These are phyloP conservation scores for Agonopterix arenella DNA, from an alignment of 2,888 invertebrate species.

Conservation along the genomic window DNA sequence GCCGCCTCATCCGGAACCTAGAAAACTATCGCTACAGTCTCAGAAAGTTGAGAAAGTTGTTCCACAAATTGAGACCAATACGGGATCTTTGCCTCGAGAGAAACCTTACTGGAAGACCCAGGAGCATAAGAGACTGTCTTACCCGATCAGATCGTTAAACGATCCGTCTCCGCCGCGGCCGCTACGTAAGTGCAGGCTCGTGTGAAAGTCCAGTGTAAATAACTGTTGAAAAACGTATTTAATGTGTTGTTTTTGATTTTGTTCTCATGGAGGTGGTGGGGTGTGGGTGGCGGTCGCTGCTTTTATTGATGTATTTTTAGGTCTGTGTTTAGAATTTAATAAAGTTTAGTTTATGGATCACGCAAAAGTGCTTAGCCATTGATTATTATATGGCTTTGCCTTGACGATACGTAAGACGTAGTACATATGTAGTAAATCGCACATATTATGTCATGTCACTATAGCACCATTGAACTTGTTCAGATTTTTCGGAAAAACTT, in stretches of 20 bases:
- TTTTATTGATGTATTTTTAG: not conserved
- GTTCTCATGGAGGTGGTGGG: slow-evolving; percentile 17
- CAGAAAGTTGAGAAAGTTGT: no score
- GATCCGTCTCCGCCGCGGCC: slow-evolving; percentile 46
- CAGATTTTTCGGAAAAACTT: no score
- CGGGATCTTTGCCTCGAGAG: slow-evolving; percentile 51
- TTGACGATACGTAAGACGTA: no score
- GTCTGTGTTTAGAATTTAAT: no score
- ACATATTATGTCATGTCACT: no score
- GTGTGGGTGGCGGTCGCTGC: not conserved
- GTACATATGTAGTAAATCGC: no score
- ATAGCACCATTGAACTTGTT: no score
- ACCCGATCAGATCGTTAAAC: slow-evolving; percentile 61
- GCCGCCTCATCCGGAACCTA: slow-evolving; percentile 19
- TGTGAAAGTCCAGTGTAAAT: slow-evolving; percentile 47
- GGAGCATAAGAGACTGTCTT: slow-evolving; percentile 66
- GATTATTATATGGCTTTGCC: no score
- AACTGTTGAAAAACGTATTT: slow-evolving; percentile 36
- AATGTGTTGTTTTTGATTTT: slow-evolving; percentile 19
- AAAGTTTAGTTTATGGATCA: no score
- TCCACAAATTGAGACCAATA: slow-evolving; percentile 33
- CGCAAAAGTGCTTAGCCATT: no score
- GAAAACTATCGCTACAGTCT: slow-evolving; percentile 56
- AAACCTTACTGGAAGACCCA: slow-evolving; percentile 65
- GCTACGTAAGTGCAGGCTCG: slow-evolving; percentile 61